Evolutionary conservation across 1,140 invertebrate species (phyloP), one percentile per base, ranked within the genome.

Genomic region (Drosophila pachea): DNA sequence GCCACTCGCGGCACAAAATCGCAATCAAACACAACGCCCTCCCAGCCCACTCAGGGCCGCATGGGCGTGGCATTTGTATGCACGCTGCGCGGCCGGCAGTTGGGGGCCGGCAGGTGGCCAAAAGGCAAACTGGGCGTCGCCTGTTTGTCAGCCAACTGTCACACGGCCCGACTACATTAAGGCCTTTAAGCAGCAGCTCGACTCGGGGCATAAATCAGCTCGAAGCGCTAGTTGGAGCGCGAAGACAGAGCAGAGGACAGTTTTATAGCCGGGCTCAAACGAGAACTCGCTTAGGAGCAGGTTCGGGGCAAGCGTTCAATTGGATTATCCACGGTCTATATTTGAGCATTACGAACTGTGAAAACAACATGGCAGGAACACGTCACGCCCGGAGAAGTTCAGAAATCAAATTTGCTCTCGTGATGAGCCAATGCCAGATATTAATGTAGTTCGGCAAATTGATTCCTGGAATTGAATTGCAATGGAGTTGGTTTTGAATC

Each of bases 1-100:
- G 69, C 56, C 62, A 47, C 76, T 73, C 69, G 50, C 49, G 16
- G 12, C 59, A 68, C 77, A 60, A 14, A 8, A 12, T 33, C 33
- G 74, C 73, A 81, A 81, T 81, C 74, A 82, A 77, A 81, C 4
- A 9, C 76, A 62, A 82, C 58, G 62, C 69, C 68, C 59, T 60
- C 49, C 4, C 32, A 40, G 48, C 45, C 7, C 22, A 22, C 22
- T 50, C 7, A 12, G 5, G n/a, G 45, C 12, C 60, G 14, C 29
- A 65, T 49, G 52, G 76, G 77, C 77, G 77, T 81, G 78, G 58
- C 32, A 43, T 1, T 12, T 8, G 48, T 52, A 35, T 35, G 16
- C 12, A 35, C 40, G 2, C 7, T 52, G 8, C 49, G 12, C 43
- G 12, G 12, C 2, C n/a, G 40, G 0, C 12, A n/a, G 38, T n/a